Percentiles rank a stretch among this genome's conserved stretches.
These are phyloP conservation scores for Sphinx pinastri DNA, from an alignment of 2,888 invertebrate genomes.

Conservation along the genomic window DNA sequence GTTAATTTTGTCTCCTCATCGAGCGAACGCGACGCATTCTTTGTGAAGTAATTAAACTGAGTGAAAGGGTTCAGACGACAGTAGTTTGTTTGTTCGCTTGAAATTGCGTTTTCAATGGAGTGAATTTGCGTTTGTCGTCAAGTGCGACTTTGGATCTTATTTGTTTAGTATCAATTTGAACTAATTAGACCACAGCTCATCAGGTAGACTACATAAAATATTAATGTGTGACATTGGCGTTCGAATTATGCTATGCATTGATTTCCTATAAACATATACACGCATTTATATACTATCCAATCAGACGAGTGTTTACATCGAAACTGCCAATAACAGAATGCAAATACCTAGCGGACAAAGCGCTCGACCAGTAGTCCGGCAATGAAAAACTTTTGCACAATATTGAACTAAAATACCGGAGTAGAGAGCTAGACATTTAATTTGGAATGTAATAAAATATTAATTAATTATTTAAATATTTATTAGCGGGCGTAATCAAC, in stretches of 20 bases:
- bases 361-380: slow-evolving; percentile 45
- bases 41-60: slow-evolving; percentile 84
- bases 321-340: slow-evolving; percentile 77
- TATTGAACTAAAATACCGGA: slow-evolving; percentile 36
- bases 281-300: slow-evolving; percentile 61
- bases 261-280: slow-evolving; percentile 33
- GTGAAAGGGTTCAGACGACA: slow-evolving; percentile 80
- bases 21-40: slow-evolving; percentile 83
- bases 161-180: slow-evolving; percentile 29
- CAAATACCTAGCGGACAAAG: slow-evolving; percentile 71
- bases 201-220: neutral
- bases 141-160: slow-evolving; percentile 45
- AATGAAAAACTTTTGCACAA: slow-evolving; percentile 44
- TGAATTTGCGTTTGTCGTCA: slow-evolving; percentile 70
- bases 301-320: slow-evolving; percentile 74
- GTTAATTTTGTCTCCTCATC: slow-evolving; percentile 84
- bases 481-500: neutral
- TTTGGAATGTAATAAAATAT: slow-evolving; percentile 19
- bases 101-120: slow-evolving; percentile 82
- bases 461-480: neutral
- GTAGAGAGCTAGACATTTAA: slow-evolving; percentile 35
- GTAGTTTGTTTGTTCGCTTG: slow-evolving; percentile 82
- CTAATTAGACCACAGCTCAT: neutral
- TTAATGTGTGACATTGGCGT: slow-evolving; percentile 5
- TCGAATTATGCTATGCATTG: slow-evolving; percentile 32